Evolutionary conservation across 1,140 invertebrate species (phyloP), one percentile per base, ranked within the genome.

Genomic region (Musca domestica): DNA sequence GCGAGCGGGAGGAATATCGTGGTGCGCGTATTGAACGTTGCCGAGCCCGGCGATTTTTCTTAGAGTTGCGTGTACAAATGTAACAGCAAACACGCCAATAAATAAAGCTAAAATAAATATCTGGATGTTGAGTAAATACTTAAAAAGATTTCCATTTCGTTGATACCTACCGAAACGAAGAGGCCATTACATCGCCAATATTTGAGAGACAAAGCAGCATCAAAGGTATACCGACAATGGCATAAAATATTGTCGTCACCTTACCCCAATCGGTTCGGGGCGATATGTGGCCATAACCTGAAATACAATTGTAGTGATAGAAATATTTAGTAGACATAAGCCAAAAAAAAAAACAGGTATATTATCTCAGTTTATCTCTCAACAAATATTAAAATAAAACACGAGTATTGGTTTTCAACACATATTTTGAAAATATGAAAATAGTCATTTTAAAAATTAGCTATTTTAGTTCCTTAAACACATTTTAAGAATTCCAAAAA

Each of bases 151-250:
- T 23, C 0, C 4, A 49, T 56, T 17, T 19, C 2, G 17, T 22
- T 23, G 7, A 25, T 23, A 74, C 71, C 77, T 81, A 89, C 88
- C 90, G 88, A 83, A 97, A 97, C 34, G 94, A 93, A 64, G 95
- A 92, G 7, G 95, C 95, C 92, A 98, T 94, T 64, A 95, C 90
- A 80, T 96, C 94, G n/a, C 95, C 95, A 69, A 98, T 96, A 78
- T 96, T 96, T 47, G 95, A 96, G 30, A 98, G 86, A 73, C 95
- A 96, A 3, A 98, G 86, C 64, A 98, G 87, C 92, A 97, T 96
- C 64, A 98, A 83, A 0, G 95, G 95, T 72, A 98, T 98, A 19
- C 96, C 96, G 71, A 98, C 84, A 74, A 98, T 94, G 27, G 95
- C 95, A 83, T 98, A 98, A 76, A 97, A 92, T 74, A 98, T 97